A percentile compares a stretch with the other conserved stretches of the same genome.
Evolutionary conservation across 2,113 vertebrate genomes (phyloP).

Genomic region (Rhegmatorhina hoffmannsi): DNA sequence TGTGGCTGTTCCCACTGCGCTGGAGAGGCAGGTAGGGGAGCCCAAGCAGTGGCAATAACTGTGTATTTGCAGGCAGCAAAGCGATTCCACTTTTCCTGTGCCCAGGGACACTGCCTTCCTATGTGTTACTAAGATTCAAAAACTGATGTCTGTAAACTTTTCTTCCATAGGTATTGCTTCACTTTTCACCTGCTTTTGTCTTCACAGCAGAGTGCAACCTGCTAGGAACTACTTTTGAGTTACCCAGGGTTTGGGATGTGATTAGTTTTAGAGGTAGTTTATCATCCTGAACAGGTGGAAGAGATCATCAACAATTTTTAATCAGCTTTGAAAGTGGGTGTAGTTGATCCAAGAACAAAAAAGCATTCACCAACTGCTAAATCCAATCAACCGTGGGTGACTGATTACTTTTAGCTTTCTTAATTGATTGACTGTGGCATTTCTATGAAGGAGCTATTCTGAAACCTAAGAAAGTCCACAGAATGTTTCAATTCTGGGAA

Average conservation of each 20-base stretch:
- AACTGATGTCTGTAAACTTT: not conserved
- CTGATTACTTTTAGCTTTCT: conserved; percentile 69
- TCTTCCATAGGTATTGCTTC: not conserved
- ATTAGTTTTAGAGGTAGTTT: conserved; percentile 56
- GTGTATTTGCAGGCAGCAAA: not conserved
- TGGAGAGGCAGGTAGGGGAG: not conserved
- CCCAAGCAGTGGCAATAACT: not conserved
- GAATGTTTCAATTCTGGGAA: conserved; percentile 62
- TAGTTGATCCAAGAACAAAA: conserved; percentile 63
- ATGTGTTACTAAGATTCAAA: not conserved
- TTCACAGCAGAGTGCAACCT: not conserved
- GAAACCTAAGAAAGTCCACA: conserved; percentile 33
- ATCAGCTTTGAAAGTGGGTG: conserved; percentile 74
- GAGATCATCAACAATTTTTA: conserved; percentile 57
- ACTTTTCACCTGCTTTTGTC: not conserved
- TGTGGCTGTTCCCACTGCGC: not conserved
- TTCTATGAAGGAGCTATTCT: conserved; percentile 63
- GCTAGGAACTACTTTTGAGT: conserved; percentile 14
- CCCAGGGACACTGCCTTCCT: not conserved
- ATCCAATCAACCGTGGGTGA: conserved; percentile 69
- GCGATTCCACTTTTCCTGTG: accelerated
- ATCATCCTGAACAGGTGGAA: conserved; percentile 67
- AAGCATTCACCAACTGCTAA: conserved; percentile 68
- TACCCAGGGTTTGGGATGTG: conserved; percentile 7
- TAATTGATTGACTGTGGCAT: conserved; percentile 68